Evolutionary conservation across 2,797 vertebrate species (phyloP).

Genomic region (Chaetodon trifasciatus): DNA sequence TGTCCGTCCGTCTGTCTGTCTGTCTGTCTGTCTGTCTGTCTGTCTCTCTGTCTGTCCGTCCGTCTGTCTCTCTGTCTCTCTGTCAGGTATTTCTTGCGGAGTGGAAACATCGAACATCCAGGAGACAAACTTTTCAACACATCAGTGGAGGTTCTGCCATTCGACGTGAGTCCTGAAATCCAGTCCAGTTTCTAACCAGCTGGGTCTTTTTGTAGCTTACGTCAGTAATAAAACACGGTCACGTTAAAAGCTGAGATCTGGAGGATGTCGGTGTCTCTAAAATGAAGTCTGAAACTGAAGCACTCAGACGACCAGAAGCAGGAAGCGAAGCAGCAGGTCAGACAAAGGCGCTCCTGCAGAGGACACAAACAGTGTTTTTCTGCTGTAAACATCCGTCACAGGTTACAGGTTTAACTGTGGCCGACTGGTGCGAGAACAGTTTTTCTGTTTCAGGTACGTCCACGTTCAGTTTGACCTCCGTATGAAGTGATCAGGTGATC

Average conservation of each 20-base stretch:
- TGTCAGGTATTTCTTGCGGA: constrained; percentile 95
- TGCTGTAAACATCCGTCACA: background rate
- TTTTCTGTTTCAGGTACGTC: background rate
- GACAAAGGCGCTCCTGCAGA: background rate
- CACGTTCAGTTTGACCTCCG: background rate
- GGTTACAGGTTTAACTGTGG: background rate
- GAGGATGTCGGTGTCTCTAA: background rate
- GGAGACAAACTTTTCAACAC: constrained; percentile 99
- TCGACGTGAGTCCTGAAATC: constrained; percentile 89
- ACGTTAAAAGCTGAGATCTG: background rate
- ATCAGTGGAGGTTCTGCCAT: constrained; percentile 95
- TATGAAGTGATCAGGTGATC: too few species aligned
- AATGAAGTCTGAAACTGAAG: background rate
- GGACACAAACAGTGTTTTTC: background rate
- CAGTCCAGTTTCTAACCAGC: background rate
- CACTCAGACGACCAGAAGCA: background rate
- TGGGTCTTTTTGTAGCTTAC: background rate
- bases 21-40: background rate
- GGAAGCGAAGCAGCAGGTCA: background rate
- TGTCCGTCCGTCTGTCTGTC: constrained; percentile 18
- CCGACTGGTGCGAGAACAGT: background rate
- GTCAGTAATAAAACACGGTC: too few species aligned
- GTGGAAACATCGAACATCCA: constrained; percentile 97
- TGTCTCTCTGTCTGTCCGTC: background rate
- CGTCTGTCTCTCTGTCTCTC: background rate